Percentiles rank a stretch among this genome's conserved stretches.
Conservation (phyloP, 1,140 invertebrate genomes). For the Eurytemora carolleeae region DNA sequence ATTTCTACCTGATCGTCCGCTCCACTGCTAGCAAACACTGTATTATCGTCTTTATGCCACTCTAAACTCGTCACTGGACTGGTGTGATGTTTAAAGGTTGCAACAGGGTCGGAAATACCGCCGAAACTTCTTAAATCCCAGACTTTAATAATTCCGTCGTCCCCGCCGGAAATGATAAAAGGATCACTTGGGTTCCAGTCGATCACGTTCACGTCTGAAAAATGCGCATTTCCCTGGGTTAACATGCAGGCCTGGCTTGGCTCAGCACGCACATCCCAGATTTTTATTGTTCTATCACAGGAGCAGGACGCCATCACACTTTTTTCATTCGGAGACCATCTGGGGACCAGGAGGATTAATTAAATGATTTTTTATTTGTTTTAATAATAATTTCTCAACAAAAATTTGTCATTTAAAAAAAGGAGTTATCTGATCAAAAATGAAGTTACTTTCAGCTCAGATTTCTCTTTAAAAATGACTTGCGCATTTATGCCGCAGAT, state of each 20-base stretch:
- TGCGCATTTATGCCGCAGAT: too few species aligned
- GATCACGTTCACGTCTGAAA: slow-evolving; percentile 88
- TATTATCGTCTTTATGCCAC: slow-evolving; percentile 81
- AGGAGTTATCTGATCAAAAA: too few species aligned
- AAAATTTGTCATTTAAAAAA: too few species aligned
- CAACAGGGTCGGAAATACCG: slow-evolving; percentile 45
- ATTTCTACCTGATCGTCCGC: slow-evolving; percentile 76
- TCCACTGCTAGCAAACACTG: slow-evolving; percentile 77
- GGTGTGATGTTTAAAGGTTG: slow-evolving; percentile 78
- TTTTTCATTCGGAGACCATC: slow-evolving; percentile 86
- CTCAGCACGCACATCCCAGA: slow-evolving; percentile 68
- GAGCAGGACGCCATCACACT: slow-evolving; percentile 88
- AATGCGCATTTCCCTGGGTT: slow-evolving; percentile 63
- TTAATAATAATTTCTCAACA: too few species aligned
- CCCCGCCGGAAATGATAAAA: slow-evolving; percentile 77
- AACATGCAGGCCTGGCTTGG: slow-evolving; percentile 79
- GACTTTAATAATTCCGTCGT: slow-evolving; percentile 78
- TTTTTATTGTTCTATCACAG: slow-evolving; percentile 68
- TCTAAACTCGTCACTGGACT: slow-evolving; percentile 83
- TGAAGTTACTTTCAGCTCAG: too few species aligned
- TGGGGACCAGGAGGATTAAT: too few species aligned
- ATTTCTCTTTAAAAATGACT: too few species aligned
- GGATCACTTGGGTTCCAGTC: slow-evolving; percentile 84
- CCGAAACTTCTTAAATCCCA: slow-evolving; percentile 88
- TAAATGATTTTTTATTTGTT: too few species aligned